Percentiles rank a stretch among this genome's conserved stretches.
phyloP scores from a whole-genome alignment of 2,113 vertebrate genomes.

The Greenwoodochromis staneri region DNA sequence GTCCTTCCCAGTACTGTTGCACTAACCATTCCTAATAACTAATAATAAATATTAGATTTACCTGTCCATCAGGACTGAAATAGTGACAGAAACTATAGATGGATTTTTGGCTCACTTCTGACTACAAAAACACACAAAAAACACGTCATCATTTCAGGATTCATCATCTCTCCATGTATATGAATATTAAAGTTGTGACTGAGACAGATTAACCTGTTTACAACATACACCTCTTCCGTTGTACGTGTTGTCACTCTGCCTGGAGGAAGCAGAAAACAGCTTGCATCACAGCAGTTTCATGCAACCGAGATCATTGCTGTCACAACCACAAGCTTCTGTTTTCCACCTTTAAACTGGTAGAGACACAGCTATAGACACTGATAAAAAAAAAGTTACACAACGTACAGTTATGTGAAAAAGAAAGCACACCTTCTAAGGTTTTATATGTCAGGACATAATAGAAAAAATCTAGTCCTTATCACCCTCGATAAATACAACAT shows the following conservation, averaged over 20 bases:
- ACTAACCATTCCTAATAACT: neutral
- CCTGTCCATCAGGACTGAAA: neutral
- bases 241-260: neutral
- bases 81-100: neutral
- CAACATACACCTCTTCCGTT: neutral
- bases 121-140: neutral
- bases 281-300: constrained; percentile 8
- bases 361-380: neutral
- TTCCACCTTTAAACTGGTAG: neutral
- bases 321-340: neutral
- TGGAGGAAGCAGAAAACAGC: neutral
- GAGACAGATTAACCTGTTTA: neutral
- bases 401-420: neutral
- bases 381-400: neutral
- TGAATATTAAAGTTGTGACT: neutral
- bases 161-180: neutral
- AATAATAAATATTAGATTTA: neutral
- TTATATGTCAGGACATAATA: neutral
- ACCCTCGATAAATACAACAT: neutral
- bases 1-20: neutral
- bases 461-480: neutral
- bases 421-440: neutral
- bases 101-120: neutral
- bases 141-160: neutral
- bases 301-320: neutral